phyloP scores from a whole-genome alignment of 2,797 vertebrate genomes.

The Hafferia zeledoni region DNA sequence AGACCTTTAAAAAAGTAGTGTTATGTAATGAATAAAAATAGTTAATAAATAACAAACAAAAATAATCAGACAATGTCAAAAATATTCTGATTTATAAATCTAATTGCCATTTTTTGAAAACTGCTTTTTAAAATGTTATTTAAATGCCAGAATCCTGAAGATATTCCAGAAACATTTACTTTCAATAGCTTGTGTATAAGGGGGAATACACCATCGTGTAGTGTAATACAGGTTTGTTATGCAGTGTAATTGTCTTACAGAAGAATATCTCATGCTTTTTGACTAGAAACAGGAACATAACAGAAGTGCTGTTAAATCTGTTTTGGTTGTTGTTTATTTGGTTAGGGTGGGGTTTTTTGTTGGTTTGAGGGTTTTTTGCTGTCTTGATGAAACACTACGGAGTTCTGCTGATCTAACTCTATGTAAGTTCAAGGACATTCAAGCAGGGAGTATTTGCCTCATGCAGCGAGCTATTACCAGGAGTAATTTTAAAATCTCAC shows the following conservation, averaged over 20 bases:
- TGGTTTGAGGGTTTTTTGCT: neutral
- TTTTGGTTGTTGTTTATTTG: neutral
- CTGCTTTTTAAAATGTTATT: neutral
- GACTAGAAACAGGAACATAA: neutral
- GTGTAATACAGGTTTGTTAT: neutral
- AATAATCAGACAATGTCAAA: neutral
- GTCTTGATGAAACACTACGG: neutral
- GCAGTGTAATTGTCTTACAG: neutral
- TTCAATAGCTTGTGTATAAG: neutral
- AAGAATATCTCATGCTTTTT: neutral
- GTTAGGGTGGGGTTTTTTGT: accelerated
- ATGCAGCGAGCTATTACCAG: neutral
- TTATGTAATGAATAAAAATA: neutral
- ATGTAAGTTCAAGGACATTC: neutral
- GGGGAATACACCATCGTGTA: neutral
- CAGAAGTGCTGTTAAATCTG: neutral
- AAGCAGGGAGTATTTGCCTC: neutral
- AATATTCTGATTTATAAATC: neutral
- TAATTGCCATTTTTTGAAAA: neutral
- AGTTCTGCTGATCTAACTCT: neutral
- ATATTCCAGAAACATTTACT: neutral
- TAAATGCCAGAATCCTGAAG: neutral
- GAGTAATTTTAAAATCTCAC: neutral
- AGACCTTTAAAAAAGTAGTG: neutral
- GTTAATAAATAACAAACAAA: neutral